Evolutionary conservation across 2,797 vertebrate species (phyloP).

Genomic region (Rhynchotus rufescens): DNA sequence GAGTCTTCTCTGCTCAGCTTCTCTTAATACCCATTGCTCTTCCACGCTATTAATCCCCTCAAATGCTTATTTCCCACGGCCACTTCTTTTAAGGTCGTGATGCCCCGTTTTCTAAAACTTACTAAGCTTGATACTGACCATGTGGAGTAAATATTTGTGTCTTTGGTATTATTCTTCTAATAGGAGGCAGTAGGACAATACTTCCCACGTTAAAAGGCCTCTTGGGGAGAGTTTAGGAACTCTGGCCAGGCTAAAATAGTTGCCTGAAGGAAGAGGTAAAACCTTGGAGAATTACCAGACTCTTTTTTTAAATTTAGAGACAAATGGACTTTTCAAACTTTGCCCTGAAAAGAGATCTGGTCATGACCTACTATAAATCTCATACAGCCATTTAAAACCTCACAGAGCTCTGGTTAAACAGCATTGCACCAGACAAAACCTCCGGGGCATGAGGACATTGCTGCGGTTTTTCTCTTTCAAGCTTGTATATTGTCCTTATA

Average conservation of each 20-base stretch:
- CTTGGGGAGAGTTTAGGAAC: conserved; percentile 46
- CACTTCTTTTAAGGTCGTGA: not conserved
- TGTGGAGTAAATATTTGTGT: conserved; percentile 56
- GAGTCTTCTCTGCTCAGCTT: not conserved
- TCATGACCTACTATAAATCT: conserved; percentile 74
- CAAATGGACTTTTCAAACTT: conserved; percentile 73
- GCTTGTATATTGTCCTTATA: conserved; percentile 65
- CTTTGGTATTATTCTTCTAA: conserved; percentile 42
- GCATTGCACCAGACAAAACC: conserved; percentile 68
- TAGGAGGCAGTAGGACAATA: conserved; percentile 37
- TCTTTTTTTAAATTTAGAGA: conserved; percentile 53
- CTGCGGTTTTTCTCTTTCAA: conserved; percentile 64
- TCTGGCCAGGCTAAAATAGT: conserved; percentile 46
- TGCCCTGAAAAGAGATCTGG: conserved; percentile 70
- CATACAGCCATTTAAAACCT: conserved; percentile 64
- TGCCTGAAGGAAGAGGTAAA: conserved; percentile 61
- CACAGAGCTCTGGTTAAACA: conserved; percentile 68
- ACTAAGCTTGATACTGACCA: conserved; percentile 35
- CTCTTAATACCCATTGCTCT: not conserved
- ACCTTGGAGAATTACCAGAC: conserved; percentile 59
- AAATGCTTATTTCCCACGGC: conserved; percentile 10
- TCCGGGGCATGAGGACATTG: conserved; percentile 63
- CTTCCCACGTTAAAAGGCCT: conserved; percentile 50
- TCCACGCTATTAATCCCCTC: not conserved
- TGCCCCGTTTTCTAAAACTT: conserved; percentile 9